Conservation (phyloP, 2,113 vertebrate genomes). For the Formicarius rufipectus region DNA sequence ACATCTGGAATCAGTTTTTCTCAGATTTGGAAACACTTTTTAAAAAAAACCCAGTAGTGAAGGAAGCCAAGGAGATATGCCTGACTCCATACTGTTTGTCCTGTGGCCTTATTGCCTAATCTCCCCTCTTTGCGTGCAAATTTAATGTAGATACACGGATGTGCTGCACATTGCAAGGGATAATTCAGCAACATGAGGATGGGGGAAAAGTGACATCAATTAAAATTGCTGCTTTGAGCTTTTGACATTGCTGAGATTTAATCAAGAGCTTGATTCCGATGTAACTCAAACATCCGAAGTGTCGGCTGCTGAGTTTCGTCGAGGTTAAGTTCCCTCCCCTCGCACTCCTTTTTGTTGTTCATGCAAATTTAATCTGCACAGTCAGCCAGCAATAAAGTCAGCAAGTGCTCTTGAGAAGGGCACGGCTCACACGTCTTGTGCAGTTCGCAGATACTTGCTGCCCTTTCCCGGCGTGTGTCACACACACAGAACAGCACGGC, state of each 20-base stretch:
- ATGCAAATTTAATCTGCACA: slow-evolving; percentile 22
- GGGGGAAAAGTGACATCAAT: not conserved
- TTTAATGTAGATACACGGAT: slow-evolving; percentile 12
- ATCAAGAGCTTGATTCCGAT: slow-evolving; percentile 33
- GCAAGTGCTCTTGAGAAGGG: not conserved
- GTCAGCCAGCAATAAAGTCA: slow-evolving; percentile 8
- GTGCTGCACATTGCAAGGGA: not conserved
- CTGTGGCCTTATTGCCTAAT: not conserved
- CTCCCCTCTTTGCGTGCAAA: not conserved
- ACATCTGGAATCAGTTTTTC: slow-evolving; percentile 46
- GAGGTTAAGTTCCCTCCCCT: slow-evolving; percentile 2
- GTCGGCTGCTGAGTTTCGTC: slow-evolving; percentile 7
- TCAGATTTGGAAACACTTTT: slow-evolving; percentile 12
- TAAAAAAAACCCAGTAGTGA: not conserved
- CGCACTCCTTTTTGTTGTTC: slow-evolving; percentile 8
- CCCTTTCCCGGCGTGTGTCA: not conserved
- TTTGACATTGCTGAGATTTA: slow-evolving; percentile 20
- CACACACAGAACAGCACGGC: not conserved
- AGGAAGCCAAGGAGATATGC: not conserved
- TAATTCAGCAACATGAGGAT: not conserved
- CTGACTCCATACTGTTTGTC: not conserved
- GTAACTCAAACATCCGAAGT: not conserved
- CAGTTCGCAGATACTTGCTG: not conserved
- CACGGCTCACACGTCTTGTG: not conserved
- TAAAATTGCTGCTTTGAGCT: slow-evolving; percentile 41